Base-by-base conservation (phyloP, 2,888 invertebrate species). In the Brachypalpus laphriformis region DNA sequence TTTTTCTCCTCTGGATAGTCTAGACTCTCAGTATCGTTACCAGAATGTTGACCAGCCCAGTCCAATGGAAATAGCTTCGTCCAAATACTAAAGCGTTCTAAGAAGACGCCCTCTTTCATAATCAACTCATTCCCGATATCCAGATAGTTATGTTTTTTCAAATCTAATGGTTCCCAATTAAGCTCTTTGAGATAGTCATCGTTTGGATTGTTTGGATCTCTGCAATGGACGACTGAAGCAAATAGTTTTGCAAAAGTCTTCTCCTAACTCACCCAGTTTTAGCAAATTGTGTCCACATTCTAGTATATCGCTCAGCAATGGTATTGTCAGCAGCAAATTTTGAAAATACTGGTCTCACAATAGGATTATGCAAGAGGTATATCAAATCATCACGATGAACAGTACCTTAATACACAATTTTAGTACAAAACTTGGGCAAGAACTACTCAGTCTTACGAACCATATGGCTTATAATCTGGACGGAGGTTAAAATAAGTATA, bases 401-500 rank as follows among this genome's bases (percentile, higher is more conserved):
- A 1, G 92, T 91, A 2, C 93, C 93, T 93, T 61, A 0, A 82
- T 81, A 74, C 49, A 56, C 16, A 0, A 68, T 2, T 47, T 31
- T n/a, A n/a, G n/a, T 40, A 11, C 25, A 51, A 1, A 9, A 11
- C 1, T 31, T 40, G 3, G n/a, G n/a, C n/a, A n/a, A 3, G 2
- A 0, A 1, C 1, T 1, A n/a, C n/a, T n/a, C n/a, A n/a, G n/a
- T 11, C 5, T 1, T 14, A 42, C 88, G 89, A 88, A 94, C 94
- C 93, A 68, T 91, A 90, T 1, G 93, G 93, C 86, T 92, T 91
- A 59, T 90, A 91, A 57, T 89, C 89, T 0, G 93, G 93, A 14
- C 91, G 92, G 3, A 93, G 92, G 81, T 93, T 93, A 61, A 88
- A 92, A 88, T 93, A 92, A 88, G 94, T 94, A 87, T 92, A 93